These are phyloP conservation scores for Drosophila virilis DNA, from an alignment of 1,140 invertebrate genomes.

Conservation along the genomic window DNA sequence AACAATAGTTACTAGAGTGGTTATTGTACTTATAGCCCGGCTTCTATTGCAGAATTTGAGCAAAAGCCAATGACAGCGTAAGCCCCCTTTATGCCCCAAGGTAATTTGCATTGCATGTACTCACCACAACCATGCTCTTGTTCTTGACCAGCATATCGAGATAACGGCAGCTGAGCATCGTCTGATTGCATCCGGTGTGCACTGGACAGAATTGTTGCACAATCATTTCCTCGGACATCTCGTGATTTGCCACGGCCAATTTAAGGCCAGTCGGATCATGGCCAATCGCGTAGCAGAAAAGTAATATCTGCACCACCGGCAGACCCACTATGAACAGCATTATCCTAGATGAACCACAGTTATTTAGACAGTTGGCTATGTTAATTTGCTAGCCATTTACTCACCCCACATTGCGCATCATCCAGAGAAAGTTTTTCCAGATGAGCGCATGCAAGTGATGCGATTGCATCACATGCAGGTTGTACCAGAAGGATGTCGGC, in stretches of 20 bases:
- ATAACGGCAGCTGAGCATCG: conserved; percentile 91
- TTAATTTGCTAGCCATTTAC: conserved; percentile 36
- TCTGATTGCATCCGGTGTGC: conserved; percentile 87
- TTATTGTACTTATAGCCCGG: conserved; percentile 61
- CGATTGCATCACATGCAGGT: conserved; percentile 88
- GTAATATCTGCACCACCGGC: conserved; percentile 95
- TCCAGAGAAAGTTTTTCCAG: conserved; percentile 96
- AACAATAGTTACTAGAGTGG: conserved; percentile 57
- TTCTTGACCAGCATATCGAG: conserved; percentile 88
- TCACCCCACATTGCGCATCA: conserved; percentile 96
- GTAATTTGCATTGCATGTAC: conserved; percentile 81
- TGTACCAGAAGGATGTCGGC: conserved; percentile 85
- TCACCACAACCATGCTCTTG: conserved; percentile 87
- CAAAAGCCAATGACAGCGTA: conserved; percentile 57
- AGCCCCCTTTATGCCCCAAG: not conserved
- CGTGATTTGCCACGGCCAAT: conserved; percentile 94
- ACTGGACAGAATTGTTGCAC: conserved; percentile 85
- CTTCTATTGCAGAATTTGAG: conserved; percentile 66
- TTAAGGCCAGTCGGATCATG: conserved; percentile 93
- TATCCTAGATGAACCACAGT: conserved; percentile 85
- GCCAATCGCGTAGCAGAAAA: conserved; percentile 97
- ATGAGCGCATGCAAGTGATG: conserved; percentile 93
- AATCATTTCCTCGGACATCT: conserved; percentile 87
- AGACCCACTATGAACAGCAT: conserved; percentile 96
- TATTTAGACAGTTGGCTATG: conserved; percentile 7